Base-by-base conservation (phyloP, 2,888 invertebrate genomes). In the Drosophila imparisetae region DNA sequence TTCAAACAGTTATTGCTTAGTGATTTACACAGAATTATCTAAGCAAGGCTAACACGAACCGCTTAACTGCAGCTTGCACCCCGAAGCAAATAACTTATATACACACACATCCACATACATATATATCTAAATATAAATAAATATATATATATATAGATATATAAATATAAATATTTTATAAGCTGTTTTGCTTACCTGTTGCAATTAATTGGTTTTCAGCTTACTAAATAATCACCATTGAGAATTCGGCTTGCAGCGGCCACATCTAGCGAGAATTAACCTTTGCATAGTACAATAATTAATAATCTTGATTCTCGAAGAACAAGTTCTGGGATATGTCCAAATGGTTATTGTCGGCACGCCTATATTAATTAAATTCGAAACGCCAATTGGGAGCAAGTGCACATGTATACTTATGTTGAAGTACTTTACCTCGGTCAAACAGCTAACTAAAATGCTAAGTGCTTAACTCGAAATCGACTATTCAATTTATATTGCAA, bases 41-140 rank as follows among this genome's bases (percentile, higher is more conserved):
- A 50, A 60, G 57, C 52, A 60, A 63, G 52, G 66, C 60, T 73
- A 67, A 29, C 58, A 67, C 59, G 73, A 62, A 72, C 58, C 58
- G 72, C 36, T 57, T 57, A 60, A 38, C 66, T 34, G 21, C 48
- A 24, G 34, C 45, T 45, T 45, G 38, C 38, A 34, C 21, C 40
- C 55, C 53, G 27, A 29, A 15, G 66, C 54, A 18, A 55, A 48
- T 65, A 59, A 40, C 50, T 63, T 57, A 63, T 63, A 50, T 29
- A 36, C 54, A 72, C 54, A 42, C 18, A 42, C 18, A 53, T 29
- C 18, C 38, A 53, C 27, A 21, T 1, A 15, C 7, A 34, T 1
- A 34, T 21, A 4, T 2, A 53, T 53, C 4, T 5, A 57, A n/a
- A 52, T 2, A 50, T 10, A 34, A 1, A 53, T 2, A 4, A 5